phyloP scores from a whole-genome alignment of 1,140 invertebrate species.

The Drosophila prosaltans region DNA sequence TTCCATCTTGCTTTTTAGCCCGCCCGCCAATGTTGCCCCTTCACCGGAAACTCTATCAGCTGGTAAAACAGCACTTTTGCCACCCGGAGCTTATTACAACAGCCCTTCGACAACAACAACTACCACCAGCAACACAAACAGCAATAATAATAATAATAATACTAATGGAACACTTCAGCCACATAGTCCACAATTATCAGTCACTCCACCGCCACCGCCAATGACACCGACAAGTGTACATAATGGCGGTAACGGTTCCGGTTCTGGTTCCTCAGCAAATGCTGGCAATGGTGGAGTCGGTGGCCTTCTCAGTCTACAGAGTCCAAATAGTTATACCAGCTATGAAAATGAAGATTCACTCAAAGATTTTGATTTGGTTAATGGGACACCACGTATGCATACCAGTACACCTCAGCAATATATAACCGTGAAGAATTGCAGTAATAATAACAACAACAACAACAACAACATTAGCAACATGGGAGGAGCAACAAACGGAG shows the following conservation, averaged over 20 bases:
- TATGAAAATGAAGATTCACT: slow-evolving; percentile 80
- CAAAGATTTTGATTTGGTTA: slow-evolving; percentile 75
- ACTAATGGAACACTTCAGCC: slow-evolving; percentile 14
- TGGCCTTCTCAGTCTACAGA: slow-evolving; percentile 53
- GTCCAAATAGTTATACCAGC: slow-evolving; percentile 75
- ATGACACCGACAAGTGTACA: slow-evolving; percentile 54
- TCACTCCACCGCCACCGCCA: slow-evolving; percentile 61
- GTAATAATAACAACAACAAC: slow-evolving; percentile 16
- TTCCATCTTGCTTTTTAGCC: slow-evolving; percentile 28
- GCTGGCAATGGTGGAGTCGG: slow-evolving; percentile 8
- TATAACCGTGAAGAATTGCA: slow-evolving; percentile 41
- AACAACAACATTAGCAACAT: slow-evolving; percentile 7
- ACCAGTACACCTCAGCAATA: slow-evolving; percentile 74
- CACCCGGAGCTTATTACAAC: slow-evolving; percentile 48
- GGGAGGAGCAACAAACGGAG: background rate
- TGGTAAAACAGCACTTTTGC: slow-evolving; percentile 23
- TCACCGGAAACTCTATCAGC: slow-evolving; percentile 51
- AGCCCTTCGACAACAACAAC: slow-evolving; percentile 6
- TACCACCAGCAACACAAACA: background rate
- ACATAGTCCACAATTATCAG: slow-evolving; percentile 50
- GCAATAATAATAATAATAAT: background rate
- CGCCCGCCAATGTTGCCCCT: slow-evolving; percentile 48
- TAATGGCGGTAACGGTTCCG: slow-evolving; percentile 18
- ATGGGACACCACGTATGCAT: slow-evolving; percentile 44
- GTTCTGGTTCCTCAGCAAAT: too few relatives aligned